phyloP scores from a whole-genome alignment of 2,888 invertebrate genomes.

The Sarcophaga carnaria region DNA sequence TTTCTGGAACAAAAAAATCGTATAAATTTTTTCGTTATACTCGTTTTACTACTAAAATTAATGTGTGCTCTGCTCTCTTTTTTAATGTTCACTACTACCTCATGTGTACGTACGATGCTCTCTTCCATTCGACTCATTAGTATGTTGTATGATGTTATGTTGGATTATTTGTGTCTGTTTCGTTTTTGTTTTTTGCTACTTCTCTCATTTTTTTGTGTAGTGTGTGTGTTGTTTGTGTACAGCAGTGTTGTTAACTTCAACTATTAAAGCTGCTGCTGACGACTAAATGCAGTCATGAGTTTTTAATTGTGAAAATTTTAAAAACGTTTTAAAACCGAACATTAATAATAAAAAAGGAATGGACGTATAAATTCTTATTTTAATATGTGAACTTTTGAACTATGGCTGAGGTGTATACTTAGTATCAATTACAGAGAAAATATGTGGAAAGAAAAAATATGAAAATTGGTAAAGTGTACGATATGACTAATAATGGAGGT shows the following conservation, averaged over 20 bases:
- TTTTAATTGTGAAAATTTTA: too few species aligned
- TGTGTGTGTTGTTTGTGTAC: neutral
- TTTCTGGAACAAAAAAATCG: constrained; percentile 47
- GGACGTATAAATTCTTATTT: too few species aligned
- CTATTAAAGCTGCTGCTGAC: constrained; percentile 20
- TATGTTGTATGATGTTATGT: constrained; percentile 52
- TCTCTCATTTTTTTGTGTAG: neutral
- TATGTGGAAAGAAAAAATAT: too few species aligned
- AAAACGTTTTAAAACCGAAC: too few species aligned
- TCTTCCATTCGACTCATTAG: neutral
- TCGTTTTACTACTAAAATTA: constrained; percentile 21
- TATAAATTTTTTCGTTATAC: constrained; percentile 26
- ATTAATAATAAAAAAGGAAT: too few species aligned
- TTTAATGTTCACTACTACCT: neutral
- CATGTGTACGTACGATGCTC: neutral
- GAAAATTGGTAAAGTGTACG: too few species aligned
- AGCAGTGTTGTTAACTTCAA: constrained; percentile 45
- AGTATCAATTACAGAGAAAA: too few species aligned
- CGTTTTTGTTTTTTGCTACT: neutral
- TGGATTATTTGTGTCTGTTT: constrained; percentile 12
- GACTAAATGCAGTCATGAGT: constrained; percentile 41
- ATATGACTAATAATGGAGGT: too few species aligned
- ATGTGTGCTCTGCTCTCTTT: neutral
- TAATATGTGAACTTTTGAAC: too few species aligned
- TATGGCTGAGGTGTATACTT: too few species aligned